Evolutionary conservation across 2,797 vertebrate genomes (phyloP).

Genomic region (Podarcis lilfordi): DNA sequence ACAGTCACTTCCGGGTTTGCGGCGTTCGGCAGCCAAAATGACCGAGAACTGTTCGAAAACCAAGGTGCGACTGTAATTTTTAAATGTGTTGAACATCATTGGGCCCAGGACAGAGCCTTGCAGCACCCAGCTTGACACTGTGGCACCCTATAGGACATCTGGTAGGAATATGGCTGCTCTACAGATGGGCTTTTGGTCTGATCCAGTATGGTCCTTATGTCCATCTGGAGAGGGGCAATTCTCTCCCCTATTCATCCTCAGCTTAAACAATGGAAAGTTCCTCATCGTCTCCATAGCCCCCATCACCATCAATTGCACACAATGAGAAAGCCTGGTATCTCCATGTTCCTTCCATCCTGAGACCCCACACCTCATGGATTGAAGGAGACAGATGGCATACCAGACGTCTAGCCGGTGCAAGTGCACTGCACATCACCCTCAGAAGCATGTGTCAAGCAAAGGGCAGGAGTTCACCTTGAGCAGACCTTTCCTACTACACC

Average conservation of each 20-base stretch:
- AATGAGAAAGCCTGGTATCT: slow-evolving; percentile 38
- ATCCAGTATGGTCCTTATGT: neutral
- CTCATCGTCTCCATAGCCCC: neutral
- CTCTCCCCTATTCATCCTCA: neutral
- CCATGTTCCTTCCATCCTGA: fast-evolving
- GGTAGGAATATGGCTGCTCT: neutral
- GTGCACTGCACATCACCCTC: slow-evolving; percentile 6
- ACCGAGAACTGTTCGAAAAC: too few species aligned
- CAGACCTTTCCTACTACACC: neutral
- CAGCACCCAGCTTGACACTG: neutral
- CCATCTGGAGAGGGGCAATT: neutral
- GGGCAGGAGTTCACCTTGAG: slow-evolving; percentile 30
- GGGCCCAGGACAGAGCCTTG: too few species aligned
- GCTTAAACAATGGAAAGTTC: neutral
- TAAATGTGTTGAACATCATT: too few species aligned
- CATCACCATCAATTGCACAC: neutral
- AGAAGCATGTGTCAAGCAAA: slow-evolving; percentile 23
- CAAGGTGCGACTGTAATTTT: too few species aligned
- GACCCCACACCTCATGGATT: slow-evolving; percentile 6
- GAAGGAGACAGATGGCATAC: slow-evolving; percentile 47
- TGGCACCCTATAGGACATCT: too few species aligned
- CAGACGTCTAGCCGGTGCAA: neutral
- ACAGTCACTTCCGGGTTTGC: too few species aligned
- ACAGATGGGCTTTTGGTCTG: neutral
- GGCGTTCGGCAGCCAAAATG: too few species aligned